Evolutionary conservation across 1,140 invertebrate genomes (phyloP), one percentile per base, ranked within the genome.

Genomic region (Sogatella furcifera): DNA sequence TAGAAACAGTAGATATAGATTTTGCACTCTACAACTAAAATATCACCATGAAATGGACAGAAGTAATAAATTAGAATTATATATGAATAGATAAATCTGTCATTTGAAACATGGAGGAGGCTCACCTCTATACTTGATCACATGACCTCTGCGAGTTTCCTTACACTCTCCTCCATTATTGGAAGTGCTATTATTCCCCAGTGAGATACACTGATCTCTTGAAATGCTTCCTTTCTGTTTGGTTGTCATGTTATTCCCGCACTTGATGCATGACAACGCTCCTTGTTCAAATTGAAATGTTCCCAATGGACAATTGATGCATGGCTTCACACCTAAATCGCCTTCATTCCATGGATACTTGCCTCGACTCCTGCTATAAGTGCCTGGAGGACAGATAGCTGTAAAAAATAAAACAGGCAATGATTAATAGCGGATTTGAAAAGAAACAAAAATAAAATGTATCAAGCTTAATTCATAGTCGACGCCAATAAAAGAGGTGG

Each of bases 261-360:
- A 61, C 14, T 53, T 55, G 15, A 61, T 21, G 22, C 58, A 60
- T 15, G 55, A 68, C 84, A 88, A 15, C 68, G 81, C 73, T 13
- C 83, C 81, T 65, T 81, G 81, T 11, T 77, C 62, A 2, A 78
- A 68, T 67, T 87, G 84, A 66, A 82, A 86, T 53, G 70, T 76
- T 0, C 84, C 84, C 38, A 79, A 64, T 2, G 73, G 70, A 68
- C 85, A 88, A 0, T 78, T 79, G 52, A 74, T 73, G 66, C 85
- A 88, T 24, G 79, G 69, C 61, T 34, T 60, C 9, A 60, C 58
- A 52, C 58, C 58, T n/a, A 38, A 14, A 13, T 38, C 19, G 11
- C 58, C 58, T 10, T 17, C 21, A 19, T 49, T 49, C 46, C 46
- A 49, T 13, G 19, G 13, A 24, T n/a, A 21, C 22, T 38, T 24